These are phyloP conservation scores for Potamilus streckersoni DNA, from an alignment of 1,140 invertebrate species.

Conservation along the genomic window DNA sequence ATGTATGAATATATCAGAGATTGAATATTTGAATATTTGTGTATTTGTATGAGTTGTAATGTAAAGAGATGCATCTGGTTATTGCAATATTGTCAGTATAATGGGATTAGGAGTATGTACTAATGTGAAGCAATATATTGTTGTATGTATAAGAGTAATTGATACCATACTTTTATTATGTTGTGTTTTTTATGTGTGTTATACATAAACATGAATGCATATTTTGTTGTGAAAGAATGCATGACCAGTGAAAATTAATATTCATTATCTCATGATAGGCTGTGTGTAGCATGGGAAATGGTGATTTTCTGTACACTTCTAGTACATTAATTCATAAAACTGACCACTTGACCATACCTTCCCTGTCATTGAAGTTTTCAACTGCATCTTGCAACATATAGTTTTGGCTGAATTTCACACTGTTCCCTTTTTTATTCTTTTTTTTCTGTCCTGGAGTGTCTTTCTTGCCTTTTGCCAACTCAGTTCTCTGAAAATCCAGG, in stretches of 20 bases:
- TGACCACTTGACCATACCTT: slow-evolving; percentile 38
- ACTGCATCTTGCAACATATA: slow-evolving; percentile 44
- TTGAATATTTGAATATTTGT: too few relatives aligned
- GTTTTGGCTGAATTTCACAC: slow-evolving; percentile 37
- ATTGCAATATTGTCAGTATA: too few relatives aligned
- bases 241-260: background rate
- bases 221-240: background rate
- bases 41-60: too few relatives aligned
- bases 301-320: background rate
- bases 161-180: too few relatives aligned
- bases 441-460: slow-evolving; percentile 26
- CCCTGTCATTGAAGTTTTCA: slow-evolving; percentile 48
- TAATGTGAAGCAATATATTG: too few relatives aligned
- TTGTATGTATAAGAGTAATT: too few relatives aligned
- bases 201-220: background rate
- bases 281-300: background rate
- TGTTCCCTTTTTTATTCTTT: slow-evolving; percentile 36
- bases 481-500: slow-evolving; percentile 31
- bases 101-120: too few relatives aligned
- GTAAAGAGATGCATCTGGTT: too few relatives aligned
- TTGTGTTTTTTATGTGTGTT: too few relatives aligned
- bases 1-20: too few relatives aligned
- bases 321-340: too few relatives aligned
- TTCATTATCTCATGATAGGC: background rate
- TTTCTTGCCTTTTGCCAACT: slow-evolving; percentile 17